phyloP scores from a whole-genome alignment of 2,888 invertebrate species.

The Melikaiella ostensackeni region DNA sequence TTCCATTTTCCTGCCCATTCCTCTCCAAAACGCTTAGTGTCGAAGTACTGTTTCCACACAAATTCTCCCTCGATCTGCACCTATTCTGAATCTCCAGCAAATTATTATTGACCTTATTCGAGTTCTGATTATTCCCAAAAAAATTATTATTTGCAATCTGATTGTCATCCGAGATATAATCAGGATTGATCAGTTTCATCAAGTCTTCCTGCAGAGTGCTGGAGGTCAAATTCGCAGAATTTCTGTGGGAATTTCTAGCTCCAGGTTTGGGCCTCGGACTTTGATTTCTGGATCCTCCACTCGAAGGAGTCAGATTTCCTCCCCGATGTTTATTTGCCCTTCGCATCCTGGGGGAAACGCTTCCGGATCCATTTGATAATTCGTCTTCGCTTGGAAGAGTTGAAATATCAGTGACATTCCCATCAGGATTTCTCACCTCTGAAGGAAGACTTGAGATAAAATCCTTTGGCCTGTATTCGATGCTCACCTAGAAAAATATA shows the following conservation, averaged over 20 bases:
- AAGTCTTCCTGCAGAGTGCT: conserved; percentile 90
- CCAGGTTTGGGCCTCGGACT: conserved; percentile 82
- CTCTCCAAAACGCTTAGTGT: conserved; percentile 70
- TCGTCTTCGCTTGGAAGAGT: conserved; percentile 79
- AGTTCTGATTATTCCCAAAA: conserved; percentile 72
- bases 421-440: conserved; percentile 76
- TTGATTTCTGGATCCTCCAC: conserved; percentile 80
- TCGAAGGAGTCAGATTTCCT: conserved; percentile 76
- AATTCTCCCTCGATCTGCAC: conserved; percentile 76
- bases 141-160: conserved; percentile 69
- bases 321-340: conserved; percentile 77
- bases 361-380: conserved; percentile 80
- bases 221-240: conserved; percentile 81
- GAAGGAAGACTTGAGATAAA: conserved; percentile 75
- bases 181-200: conserved; percentile 91
- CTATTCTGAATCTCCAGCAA: conserved; percentile 73
- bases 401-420: conserved; percentile 78
- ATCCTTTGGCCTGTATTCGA: conserved; percentile 77
- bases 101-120: conserved; percentile 73
- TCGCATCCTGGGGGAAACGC: conserved; percentile 79
- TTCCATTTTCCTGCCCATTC: conserved; percentile 72
- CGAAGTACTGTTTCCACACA: conserved; percentile 72
- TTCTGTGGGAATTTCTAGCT: conserved; percentile 80
- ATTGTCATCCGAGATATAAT: conserved; percentile 77
- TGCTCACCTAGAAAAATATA: conserved; percentile 59